These are phyloP conservation scores for Synergus umbraculus DNA, from an alignment of 2,888 invertebrate species.

Conservation along the genomic window DNA sequence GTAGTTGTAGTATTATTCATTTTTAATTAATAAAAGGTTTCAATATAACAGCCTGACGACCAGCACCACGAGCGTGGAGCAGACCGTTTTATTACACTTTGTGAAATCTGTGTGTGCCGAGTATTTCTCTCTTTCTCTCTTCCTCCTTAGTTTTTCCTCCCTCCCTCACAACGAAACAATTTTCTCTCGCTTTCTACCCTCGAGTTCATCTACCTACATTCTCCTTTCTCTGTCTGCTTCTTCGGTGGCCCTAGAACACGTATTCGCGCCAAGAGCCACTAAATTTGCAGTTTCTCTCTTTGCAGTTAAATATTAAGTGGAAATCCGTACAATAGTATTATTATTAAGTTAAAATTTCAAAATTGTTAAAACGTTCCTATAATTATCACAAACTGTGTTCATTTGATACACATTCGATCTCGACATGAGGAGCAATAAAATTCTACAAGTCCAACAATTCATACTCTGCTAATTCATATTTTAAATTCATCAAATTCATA, in stretches of 20 bases:
- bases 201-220: constrained; percentile 46
- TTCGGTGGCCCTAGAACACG: constrained; percentile 12
- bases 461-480: not conserved
- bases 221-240: constrained; percentile 47
- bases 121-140: constrained; percentile 62
- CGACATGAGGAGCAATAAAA: constrained; percentile 17
- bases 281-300: constrained; percentile 46
- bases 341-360: constrained; percentile 40
- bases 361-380: constrained; percentile 33
- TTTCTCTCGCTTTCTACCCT: constrained; percentile 43
- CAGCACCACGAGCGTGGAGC: constrained; percentile 55
- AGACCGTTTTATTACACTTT: constrained; percentile 57
- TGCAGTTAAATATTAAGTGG: constrained; percentile 39
- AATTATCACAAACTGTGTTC: constrained; percentile 40
- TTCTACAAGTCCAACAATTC: not conserved
- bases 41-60: constrained; percentile 72
- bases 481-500: too few relatives aligned
- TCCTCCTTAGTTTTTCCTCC: constrained; percentile 42
- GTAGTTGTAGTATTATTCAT: constrained; percentile 59
- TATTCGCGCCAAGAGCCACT: constrained; percentile 56
- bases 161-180: constrained; percentile 47
- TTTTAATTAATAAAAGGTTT: constrained; percentile 67
- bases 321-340: constrained; percentile 36
- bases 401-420: constrained; percentile 23
- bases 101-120: constrained; percentile 66